Percentiles rank a stretch among this genome's conserved stretches.
phyloP scores from a whole-genome alignment of 2,888 invertebrate genomes.

The Synanthedon andrenaeformis region DNA sequence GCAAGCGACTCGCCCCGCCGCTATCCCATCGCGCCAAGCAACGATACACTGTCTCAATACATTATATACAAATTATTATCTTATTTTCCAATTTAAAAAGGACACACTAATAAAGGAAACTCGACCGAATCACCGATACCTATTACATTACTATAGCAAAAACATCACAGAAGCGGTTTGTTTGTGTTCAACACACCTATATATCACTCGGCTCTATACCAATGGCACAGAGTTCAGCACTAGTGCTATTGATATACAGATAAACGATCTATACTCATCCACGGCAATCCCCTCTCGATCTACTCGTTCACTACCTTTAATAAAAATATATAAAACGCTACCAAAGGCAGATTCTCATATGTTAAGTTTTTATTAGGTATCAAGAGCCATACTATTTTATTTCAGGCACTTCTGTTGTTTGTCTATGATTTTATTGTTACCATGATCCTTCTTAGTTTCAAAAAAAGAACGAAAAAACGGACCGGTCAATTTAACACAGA shows the following conservation, averaged over 20 bases:
- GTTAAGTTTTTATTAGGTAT: constrained; percentile 35
- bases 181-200: constrained; percentile 42
- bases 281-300: too few relatives aligned
- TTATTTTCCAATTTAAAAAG: constrained; percentile 37
- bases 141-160: constrained; percentile 41
- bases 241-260: too few relatives aligned
- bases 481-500: too few relatives aligned
- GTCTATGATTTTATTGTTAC: constrained; percentile 13
- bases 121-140: constrained; percentile 16
- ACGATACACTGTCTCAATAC: constrained; percentile 43
- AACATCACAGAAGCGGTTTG: constrained; percentile 61
- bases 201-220: constrained; percentile 26
- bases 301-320: constrained; percentile 35
- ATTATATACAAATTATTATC: constrained; percentile 59
- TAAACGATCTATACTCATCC: too few relatives aligned
- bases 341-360: constrained; percentile 48
- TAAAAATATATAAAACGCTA: constrained; percentile 62
- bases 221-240: too few relatives aligned
- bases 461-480: too few relatives aligned
- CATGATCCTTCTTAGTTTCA: too few relatives aligned
- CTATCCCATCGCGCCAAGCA: constrained; percentile 30
- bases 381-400: constrained; percentile 27
- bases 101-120: constrained; percentile 36
- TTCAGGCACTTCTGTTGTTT: constrained; percentile 55
- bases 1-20: constrained; percentile 49